These are phyloP conservation scores for Elysia crispata DNA, from an alignment of 2,888 invertebrate genomes.

Conservation along the genomic window DNA sequence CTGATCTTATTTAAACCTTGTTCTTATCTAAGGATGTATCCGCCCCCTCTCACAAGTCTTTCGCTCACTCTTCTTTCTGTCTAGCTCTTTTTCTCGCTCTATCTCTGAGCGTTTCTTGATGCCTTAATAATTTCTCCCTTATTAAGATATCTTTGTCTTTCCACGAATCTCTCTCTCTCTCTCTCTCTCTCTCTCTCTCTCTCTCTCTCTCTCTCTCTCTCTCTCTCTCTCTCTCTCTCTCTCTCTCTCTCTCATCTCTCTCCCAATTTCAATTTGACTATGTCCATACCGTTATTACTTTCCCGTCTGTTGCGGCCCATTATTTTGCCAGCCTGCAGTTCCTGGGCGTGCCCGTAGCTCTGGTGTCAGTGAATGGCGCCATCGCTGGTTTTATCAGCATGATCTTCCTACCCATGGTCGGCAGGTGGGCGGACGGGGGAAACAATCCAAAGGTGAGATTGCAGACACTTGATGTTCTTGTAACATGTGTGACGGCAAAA, in stretches of 20 bases:
- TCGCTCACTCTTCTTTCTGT: no score
- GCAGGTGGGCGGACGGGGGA: conserved; percentile 39
- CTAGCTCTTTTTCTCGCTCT: no score
- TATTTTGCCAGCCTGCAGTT: conserved; percentile 31
- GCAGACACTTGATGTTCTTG: no score
- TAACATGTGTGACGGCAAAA: no score
- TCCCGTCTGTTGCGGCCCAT: background rate
- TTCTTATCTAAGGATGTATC: no score
- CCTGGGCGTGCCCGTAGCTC: conserved; percentile 22
- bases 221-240: background rate
- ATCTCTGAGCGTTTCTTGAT: no score
- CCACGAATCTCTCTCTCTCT: background rate
- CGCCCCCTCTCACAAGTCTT: no score
- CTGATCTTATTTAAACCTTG: no score
- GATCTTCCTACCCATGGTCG: conserved; percentile 18
- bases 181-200: conserved; percentile 14
- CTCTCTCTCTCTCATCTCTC: background rate
- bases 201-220: background rate
- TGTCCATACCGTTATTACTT: background rate
- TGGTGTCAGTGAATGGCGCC: conserved; percentile 32
- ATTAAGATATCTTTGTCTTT: conserved; percentile 30
- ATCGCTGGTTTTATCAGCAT: conserved; percentile 29
- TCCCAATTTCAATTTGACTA: background rate
- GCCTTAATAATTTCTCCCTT: no score
- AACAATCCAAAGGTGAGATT: conserved; percentile 34